These are phyloP conservation scores for Acrocephalus kingi DNA, from an alignment of 2,113 vertebrate genomes.

Conservation along the genomic window DNA sequence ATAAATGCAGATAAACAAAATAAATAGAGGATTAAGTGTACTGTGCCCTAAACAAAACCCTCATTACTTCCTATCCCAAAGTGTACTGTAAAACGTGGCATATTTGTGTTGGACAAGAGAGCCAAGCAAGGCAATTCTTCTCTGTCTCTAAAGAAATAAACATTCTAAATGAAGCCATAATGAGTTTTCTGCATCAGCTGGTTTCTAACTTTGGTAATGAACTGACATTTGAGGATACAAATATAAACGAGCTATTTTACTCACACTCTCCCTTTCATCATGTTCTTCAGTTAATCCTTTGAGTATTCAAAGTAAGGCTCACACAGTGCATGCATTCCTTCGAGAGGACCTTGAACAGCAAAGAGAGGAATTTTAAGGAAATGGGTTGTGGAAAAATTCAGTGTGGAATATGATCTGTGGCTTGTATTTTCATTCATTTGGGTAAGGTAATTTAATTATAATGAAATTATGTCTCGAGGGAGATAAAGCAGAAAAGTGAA, in stretches of 20 bases:
- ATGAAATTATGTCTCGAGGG: neutral
- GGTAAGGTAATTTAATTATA: conserved; percentile 29
- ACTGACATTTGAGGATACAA: conserved; percentile 59
- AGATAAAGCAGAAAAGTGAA: neutral
- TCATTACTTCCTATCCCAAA: neutral
- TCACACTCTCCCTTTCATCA: conserved; percentile 27
- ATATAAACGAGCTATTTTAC: conserved; percentile 47
- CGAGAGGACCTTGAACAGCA: neutral
- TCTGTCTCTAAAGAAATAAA: conserved; percentile 37
- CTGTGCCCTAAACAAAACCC: neutral
- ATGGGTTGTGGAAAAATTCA: neutral
- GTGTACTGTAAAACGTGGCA: neutral
- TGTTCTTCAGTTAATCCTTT: conserved; percentile 33
- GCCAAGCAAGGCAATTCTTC: neutral
- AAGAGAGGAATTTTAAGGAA: neutral
- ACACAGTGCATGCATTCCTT: neutral
- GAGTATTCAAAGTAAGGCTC: neutral
- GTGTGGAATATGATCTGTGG: neutral
- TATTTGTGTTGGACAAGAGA: neutral
- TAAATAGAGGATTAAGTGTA: neutral
- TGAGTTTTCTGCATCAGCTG: conserved; percentile 41
- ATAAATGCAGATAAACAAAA: conserved; percentile 3
- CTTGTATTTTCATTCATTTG: neutral
- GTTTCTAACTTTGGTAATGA: conserved; percentile 59
- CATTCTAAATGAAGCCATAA: conserved; percentile 46